Percentiles rank a stretch among this genome's conserved stretches.
These are phyloP conservation scores for Drosophila mimetica DNA, from an alignment of 2,888 invertebrate species.

Conservation along the genomic window DNA sequence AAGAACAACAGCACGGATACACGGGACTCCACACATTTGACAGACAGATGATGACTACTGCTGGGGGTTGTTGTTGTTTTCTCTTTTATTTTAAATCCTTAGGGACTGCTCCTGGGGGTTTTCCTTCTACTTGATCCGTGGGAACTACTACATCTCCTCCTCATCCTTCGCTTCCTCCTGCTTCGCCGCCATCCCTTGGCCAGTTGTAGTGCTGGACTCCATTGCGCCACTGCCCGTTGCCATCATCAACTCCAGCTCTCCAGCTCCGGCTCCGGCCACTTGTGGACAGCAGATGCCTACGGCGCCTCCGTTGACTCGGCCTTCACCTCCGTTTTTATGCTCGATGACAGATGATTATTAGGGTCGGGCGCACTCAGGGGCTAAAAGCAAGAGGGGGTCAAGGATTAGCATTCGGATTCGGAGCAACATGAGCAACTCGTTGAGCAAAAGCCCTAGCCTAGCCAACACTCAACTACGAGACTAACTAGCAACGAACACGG, in stretches of 20 bases:
- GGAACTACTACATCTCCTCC: not conserved
- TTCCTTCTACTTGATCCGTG: constrained; percentile 11
- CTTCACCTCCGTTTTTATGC: constrained; percentile 88
- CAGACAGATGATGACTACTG: constrained; percentile 28
- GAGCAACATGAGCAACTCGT: constrained; percentile 11
- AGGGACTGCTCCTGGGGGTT: not conserved
- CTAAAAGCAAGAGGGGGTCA: constrained; percentile 85
- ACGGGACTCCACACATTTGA: constrained; percentile 26
- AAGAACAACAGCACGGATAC: constrained; percentile 24
- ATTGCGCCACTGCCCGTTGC: constrained; percentile 66
- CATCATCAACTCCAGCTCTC: constrained; percentile 32
- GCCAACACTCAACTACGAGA: constrained; percentile 68
- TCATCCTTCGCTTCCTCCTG: not conserved
- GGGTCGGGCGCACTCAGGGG: constrained; percentile 93
- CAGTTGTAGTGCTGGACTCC: constrained; percentile 36
- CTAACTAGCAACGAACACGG: constrained; percentile 53
- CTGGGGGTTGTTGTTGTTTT: constrained; percentile 18
- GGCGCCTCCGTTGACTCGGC: constrained; percentile 94
- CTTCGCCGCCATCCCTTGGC: constrained; percentile 1
- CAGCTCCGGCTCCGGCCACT: constrained; percentile 37
- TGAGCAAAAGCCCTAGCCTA: constrained; percentile 70
- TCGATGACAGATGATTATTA: constrained; percentile 90
- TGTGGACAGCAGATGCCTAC: constrained; percentile 84
- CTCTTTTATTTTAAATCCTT: constrained; percentile 20
- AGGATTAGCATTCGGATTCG: constrained; percentile 52